These are phyloP conservation scores for Dicerorhinus sumatrensis DNA, from an alignment of 2,113 vertebrate genomes.

Conservation along the genomic window DNA sequence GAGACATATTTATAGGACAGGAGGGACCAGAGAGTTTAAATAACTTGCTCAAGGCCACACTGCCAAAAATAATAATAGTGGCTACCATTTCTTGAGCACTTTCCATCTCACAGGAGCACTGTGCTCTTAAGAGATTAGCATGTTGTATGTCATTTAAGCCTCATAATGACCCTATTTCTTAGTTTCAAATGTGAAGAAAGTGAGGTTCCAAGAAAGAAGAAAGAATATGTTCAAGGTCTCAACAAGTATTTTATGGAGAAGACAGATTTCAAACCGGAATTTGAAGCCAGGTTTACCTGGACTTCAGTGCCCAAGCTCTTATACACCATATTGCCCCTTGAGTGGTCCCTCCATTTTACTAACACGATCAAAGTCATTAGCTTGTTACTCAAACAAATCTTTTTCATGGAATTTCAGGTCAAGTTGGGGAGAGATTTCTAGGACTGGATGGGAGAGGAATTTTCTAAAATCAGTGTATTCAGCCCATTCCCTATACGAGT, in stretches of 20 bases:
- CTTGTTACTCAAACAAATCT: not conserved
- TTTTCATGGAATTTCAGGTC: slow-evolving; percentile 57
- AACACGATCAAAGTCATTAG: not conserved
- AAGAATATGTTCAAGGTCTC: slow-evolving; percentile 28
- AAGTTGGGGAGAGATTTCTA: slow-evolving; percentile 37
- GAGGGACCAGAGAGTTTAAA: slow-evolving; percentile 39
- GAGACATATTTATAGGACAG: slow-evolving; percentile 53
- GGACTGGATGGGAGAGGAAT: not conserved
- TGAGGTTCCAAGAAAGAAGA: slow-evolving; percentile 35
- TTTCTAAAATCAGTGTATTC: slow-evolving; percentile 57
- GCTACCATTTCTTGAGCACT: slow-evolving; percentile 40
- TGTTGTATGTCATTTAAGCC: slow-evolving; percentile 6
- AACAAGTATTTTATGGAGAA: slow-evolving; percentile 30
- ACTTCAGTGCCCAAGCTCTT: slow-evolving; percentile 41
- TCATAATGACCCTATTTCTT: slow-evolving; percentile 28
- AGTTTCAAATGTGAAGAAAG: slow-evolving; percentile 37
- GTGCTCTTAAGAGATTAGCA: slow-evolving; percentile 32
- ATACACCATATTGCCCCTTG: not conserved
- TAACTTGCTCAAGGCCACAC: slow-evolving; percentile 25
- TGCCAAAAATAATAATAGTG: not conserved
- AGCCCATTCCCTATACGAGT: not conserved
- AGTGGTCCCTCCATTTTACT: not conserved
- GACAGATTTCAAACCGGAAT: slow-evolving; percentile 46
- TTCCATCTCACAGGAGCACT: not conserved
- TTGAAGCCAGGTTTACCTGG: slow-evolving; percentile 41